These are phyloP conservation scores for Gymnoscopelus microlampas DNA, from an alignment of 2,797 vertebrate species.

Conservation along the genomic window DNA sequence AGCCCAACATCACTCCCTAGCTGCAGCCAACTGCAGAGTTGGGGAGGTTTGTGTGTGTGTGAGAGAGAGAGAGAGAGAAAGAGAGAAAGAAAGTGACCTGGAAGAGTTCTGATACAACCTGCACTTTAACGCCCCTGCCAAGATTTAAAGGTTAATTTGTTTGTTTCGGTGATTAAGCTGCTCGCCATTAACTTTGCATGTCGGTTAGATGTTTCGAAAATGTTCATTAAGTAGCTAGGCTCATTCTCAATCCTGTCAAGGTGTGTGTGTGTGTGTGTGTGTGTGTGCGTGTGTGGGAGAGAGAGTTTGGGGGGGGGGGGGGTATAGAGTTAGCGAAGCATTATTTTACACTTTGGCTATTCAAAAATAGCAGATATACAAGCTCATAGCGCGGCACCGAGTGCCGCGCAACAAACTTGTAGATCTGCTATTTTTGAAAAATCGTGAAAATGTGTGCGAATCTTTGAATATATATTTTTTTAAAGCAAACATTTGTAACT, in stretches of 20 bases:
- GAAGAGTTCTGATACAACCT: slow-evolving; percentile 42
- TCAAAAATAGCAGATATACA: too few relatives aligned
- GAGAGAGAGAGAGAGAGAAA: slow-evolving; percentile 34
- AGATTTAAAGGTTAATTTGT: slow-evolving; percentile 81
- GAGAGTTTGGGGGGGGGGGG: too few relatives aligned
- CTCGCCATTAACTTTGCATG: slow-evolving; percentile 62
- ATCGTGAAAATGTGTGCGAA: too few relatives aligned
- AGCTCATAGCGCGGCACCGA: too few relatives aligned
- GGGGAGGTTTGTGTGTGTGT: slow-evolving; percentile 54
- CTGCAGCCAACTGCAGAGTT: slow-evolving; percentile 51
- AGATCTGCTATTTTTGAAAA: too few relatives aligned
- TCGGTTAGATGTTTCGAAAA: slow-evolving; percentile 55
- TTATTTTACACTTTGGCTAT: too few relatives aligned
- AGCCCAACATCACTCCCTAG: slow-evolving; percentile 60
- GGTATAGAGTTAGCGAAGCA: background rate
- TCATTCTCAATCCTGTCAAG: slow-evolving; percentile 48
- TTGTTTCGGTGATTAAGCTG: slow-evolving; percentile 74
- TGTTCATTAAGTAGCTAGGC: slow-evolving; percentile 46
- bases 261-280: slow-evolving; percentile 6
- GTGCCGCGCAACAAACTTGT: too few relatives aligned
- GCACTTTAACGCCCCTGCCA: slow-evolving; percentile 60
- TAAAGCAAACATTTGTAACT: too few relatives aligned
- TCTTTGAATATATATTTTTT: too few relatives aligned
- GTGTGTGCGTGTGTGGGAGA: background rate
- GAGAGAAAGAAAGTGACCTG: background rate